These are phyloP conservation scores for Aethes cnicana DNA, from an alignment of 2,888 invertebrate species.

Conservation along the genomic window DNA sequence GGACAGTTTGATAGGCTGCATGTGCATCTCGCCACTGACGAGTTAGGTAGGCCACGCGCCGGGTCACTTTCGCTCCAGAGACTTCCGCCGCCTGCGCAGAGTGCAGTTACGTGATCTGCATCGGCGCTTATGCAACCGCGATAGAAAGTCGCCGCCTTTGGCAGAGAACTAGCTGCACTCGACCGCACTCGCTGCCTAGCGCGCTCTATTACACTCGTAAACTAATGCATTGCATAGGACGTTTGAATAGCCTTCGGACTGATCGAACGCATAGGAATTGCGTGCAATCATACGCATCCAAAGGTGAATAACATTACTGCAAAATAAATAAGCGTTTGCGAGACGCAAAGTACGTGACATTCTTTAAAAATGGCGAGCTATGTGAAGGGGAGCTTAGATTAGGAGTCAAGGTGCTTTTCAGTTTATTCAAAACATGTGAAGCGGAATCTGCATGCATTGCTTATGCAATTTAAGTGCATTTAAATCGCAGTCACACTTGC, in stretches of 20 bases:
- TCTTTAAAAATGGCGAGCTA: not conserved
- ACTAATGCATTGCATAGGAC: slow-evolving; percentile 52
- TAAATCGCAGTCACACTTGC: no score
- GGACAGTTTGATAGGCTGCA: slow-evolving; percentile 1
- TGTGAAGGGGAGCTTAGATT: not conserved
- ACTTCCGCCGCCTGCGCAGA: slow-evolving; percentile 75
- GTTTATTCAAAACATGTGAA: slow-evolving; percentile 8
- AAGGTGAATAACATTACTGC: slow-evolving; percentile 21
- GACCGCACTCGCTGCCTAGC: slow-evolving; percentile 64
- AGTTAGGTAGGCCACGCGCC: slow-evolving; percentile 44
- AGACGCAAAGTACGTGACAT: slow-evolving; percentile 3
- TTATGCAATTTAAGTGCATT: not conserved
- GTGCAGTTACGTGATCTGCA: slow-evolving; percentile 80
- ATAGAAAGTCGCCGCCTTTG: slow-evolving; percentile 74
- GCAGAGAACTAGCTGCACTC: slow-evolving; percentile 68
- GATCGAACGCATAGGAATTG: slow-evolving; percentile 39
- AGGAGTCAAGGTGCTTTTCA: not conserved
- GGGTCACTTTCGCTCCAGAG: slow-evolving; percentile 71
- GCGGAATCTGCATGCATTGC: slow-evolving; percentile 7
- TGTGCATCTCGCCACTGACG: slow-evolving; percentile 13
- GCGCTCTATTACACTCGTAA: slow-evolving; percentile 62
- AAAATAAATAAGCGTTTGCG: slow-evolving; percentile 12
- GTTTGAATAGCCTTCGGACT: slow-evolving; percentile 48
- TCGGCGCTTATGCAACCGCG: slow-evolving; percentile 70
- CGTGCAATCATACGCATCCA: slow-evolving; percentile 12